A percentile compares a stretch with the other conserved stretches of the same genome.
Conservation (phyloP, 2,113 vertebrate species). For the Boleophthalmus pectinirostris region DNA sequence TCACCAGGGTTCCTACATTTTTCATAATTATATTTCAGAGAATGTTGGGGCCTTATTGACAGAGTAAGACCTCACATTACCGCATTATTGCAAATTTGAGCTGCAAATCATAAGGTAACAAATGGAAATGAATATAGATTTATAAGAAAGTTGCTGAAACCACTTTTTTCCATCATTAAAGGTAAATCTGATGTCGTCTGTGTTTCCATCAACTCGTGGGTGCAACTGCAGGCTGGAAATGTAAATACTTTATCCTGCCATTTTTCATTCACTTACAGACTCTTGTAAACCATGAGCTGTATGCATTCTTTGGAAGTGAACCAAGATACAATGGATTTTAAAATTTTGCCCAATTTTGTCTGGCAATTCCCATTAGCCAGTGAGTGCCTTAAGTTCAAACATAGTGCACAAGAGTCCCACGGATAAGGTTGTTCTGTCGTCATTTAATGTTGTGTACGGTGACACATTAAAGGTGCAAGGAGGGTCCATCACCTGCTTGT, state of each 20-base stretch:
- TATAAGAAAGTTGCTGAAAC: background rate
- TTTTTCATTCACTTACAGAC: conserved; percentile 3
- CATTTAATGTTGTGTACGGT: background rate
- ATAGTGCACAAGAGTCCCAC: background rate
- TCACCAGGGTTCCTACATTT: background rate
- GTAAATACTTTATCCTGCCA: conserved; percentile 3
- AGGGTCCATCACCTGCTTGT: no score
- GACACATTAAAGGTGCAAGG: no score
- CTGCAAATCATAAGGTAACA: background rate
- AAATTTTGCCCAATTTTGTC: background rate
- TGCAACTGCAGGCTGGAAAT: conserved; percentile 5
- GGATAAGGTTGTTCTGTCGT: background rate
- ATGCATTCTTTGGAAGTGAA: conserved; percentile 4
- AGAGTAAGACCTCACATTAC: conserved; percentile 4
- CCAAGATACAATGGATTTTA: background rate
- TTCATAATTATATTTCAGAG: background rate
- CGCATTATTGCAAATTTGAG: background rate
- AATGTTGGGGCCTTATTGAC: background rate
- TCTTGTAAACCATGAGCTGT: background rate
- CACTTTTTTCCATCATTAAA: background rate
- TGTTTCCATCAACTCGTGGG: background rate
- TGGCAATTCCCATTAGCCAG: background rate
- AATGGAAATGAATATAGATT: background rate
- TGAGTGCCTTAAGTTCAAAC: background rate
- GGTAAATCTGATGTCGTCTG: background rate